Percentiles rank a stretch among this genome's conserved stretches.
These are phyloP conservation scores for Drosophila auraria DNA, from an alignment of 1,140 invertebrate genomes.

Conservation along the genomic window DNA sequence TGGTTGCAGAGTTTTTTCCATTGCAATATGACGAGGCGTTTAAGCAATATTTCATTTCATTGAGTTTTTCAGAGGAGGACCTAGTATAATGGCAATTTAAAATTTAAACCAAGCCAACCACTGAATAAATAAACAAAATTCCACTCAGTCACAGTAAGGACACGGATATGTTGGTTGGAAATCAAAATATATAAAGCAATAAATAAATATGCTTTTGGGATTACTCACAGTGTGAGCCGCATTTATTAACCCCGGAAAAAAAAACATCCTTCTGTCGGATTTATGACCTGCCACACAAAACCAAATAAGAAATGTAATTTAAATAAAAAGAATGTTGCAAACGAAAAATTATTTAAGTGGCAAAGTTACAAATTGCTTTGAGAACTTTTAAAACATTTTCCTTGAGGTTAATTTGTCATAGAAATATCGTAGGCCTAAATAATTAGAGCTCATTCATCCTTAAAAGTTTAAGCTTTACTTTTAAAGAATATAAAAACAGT, in stretches of 20 bases:
- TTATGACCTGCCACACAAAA: conserved; percentile 29
- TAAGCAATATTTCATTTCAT: conserved; percentile 11
- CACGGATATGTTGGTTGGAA: conserved; percentile 3
- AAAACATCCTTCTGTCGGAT: conserved; percentile 6
- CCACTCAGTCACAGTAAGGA: conserved; percentile 4
- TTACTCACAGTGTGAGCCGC: neutral
- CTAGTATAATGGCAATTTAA: neutral
- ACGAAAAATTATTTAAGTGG: conserved; percentile 12
- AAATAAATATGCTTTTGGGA: conserved; percentile 15
- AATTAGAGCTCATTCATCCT: conserved; percentile 9
- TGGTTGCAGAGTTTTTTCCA: neutral
- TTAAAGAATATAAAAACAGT: too few relatives aligned
- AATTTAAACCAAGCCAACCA: conserved; percentile 3
- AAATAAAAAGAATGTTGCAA: conserved; percentile 1
- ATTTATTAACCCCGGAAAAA: conserved; percentile 6
- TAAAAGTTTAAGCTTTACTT: neutral
- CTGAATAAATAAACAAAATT: conserved; percentile 14
- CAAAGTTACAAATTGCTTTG: conserved; percentile 4
- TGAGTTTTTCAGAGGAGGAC: neutral
- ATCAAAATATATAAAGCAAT: conserved; percentile 24
- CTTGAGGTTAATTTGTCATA: conserved; percentile 27
- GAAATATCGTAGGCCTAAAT: conserved; percentile 5
- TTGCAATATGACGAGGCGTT: neutral
- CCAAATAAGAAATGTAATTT: conserved; percentile 16
- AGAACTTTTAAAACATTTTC: conserved; percentile 7